A percentile compares a stretch with the other conserved stretches of the same genome.
phyloP scores from a whole-genome alignment of 2,888 invertebrate genomes.

The Dasypolia templi region DNA sequence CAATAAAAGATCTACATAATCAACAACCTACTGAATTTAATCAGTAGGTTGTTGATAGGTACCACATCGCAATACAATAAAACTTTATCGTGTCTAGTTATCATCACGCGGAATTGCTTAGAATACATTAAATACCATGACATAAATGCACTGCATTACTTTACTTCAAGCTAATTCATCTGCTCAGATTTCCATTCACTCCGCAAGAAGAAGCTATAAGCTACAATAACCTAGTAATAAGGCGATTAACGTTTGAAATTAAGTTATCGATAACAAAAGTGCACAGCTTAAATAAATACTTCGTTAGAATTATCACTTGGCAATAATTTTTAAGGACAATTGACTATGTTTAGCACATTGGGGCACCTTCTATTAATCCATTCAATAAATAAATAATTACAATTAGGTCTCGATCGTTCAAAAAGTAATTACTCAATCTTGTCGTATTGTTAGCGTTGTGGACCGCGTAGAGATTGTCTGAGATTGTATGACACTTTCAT shows the following conservation, averaged over 20 bases:
- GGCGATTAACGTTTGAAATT: background rate
- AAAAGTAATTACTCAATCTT: background rate
- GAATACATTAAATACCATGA: slow-evolving; percentile 8
- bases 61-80: background rate
- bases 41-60: background rate
- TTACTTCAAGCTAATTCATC: slow-evolving; percentile 22
- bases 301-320: background rate
- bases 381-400: background rate
- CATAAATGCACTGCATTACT: background rate
- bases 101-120: slow-evolving; percentile 8
- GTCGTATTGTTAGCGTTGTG: background rate
- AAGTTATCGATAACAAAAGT: slow-evolving; percentile 15
- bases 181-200: slow-evolving; percentile 1
- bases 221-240: slow-evolving; percentile 16
- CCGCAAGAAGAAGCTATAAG: slow-evolving; percentile 16
- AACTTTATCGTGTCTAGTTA: background rate
- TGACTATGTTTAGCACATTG: background rate
- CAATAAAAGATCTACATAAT: background rate
- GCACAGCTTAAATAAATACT: background rate
- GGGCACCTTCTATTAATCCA: too few relatives aligned
- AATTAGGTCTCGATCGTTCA: background rate
- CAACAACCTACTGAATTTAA: too few relatives aligned
- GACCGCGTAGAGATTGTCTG: background rate
- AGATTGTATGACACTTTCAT: background rate
- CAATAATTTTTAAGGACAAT: background rate